Conservation (phyloP, 2,797 vertebrate species). For the Oreortyx pictus region DNA sequence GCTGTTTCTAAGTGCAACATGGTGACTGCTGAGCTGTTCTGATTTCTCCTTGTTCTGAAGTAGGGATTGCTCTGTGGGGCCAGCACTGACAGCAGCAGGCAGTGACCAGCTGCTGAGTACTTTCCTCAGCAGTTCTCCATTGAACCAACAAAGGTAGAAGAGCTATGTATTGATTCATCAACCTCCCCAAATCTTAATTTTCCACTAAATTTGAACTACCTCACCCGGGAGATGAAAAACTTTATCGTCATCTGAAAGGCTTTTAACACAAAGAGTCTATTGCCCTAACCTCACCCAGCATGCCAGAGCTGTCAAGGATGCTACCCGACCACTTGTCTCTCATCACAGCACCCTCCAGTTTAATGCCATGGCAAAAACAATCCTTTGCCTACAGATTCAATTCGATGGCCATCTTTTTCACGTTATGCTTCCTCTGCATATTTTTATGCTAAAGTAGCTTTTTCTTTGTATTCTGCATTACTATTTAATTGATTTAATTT, state of each 20-base stretch:
- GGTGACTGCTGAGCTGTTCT: neutral
- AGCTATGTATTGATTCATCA: neutral
- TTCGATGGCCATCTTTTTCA: neutral
- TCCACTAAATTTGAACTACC: neutral
- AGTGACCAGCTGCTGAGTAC: neutral
- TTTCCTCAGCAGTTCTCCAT: neutral
- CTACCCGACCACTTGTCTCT: neutral
- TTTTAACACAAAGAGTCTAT: neutral
- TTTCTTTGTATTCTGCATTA: neutral
- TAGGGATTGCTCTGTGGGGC: neutral
- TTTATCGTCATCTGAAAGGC: neutral
- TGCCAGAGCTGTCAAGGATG: neutral
- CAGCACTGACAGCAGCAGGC: neutral
- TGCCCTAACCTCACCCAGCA: neutral
- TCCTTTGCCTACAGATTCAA: neutral
- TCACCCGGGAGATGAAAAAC: neutral
- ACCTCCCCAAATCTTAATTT: neutral
- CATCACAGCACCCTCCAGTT: neutral
- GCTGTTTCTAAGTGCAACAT: neutral
- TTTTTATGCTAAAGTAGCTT: neutral
- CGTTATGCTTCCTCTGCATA: neutral
- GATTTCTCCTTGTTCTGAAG: neutral
- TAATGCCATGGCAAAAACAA: neutral
- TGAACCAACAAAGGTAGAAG: neutral
- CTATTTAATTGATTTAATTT: neutral